A percentile compares a stretch with the other conserved stretches of the same genome.
phyloP scores from a whole-genome alignment of 2,113 vertebrate genomes.

The Scophthalmus maximus region DNA sequence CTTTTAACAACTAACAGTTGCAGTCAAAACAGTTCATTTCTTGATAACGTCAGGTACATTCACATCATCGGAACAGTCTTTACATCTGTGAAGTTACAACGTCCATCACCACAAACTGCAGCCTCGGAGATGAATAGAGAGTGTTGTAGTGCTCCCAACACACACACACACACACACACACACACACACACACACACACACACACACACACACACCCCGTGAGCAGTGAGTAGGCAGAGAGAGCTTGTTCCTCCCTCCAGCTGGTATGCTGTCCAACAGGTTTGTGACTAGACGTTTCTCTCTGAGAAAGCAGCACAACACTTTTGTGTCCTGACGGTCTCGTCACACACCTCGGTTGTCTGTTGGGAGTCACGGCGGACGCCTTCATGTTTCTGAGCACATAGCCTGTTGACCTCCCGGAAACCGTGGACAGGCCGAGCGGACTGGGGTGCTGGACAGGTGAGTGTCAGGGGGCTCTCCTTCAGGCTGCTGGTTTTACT shows the following conservation, averaged over 20 bases:
- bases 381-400: not conserved
- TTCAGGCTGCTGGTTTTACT: not conserved
- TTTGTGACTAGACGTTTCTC: conserved; percentile 39
- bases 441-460: conserved; percentile 1
- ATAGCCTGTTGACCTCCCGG: not conserved
- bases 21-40: too few species aligned
- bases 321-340: not conserved
- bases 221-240: not conserved
- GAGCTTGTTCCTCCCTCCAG: conserved; percentile 39
- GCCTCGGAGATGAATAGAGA: not conserved
- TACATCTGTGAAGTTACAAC: not conserved
- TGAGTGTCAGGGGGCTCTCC: not conserved
- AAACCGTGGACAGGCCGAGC: not conserved
- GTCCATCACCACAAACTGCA: not conserved
- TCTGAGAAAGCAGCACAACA: not conserved
- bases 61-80: conserved; percentile 49
- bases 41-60: too few species aligned
- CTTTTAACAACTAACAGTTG: too few species aligned
- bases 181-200: not conserved
- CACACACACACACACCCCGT: not conserved
- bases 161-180: not conserved
- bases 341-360: not conserved
- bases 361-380: not conserved
- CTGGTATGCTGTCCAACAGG: conserved; percentile 74
- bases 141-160: not conserved